Conservation (phyloP, 2,797 vertebrate genomes). For the Thamnophis elegans region DNA sequence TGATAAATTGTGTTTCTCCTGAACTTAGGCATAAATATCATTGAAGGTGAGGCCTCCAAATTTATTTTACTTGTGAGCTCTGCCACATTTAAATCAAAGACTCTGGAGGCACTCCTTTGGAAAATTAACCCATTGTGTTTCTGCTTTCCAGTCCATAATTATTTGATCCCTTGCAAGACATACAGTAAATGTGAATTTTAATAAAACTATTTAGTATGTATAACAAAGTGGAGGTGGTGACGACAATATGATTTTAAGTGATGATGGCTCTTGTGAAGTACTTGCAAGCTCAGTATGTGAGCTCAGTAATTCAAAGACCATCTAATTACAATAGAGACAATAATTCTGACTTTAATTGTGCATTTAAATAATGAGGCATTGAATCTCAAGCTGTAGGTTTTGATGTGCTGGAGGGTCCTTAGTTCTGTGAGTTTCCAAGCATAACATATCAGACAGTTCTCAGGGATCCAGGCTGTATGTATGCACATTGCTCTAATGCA, state of each 20-base stretch:
- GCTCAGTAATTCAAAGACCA: not conserved
- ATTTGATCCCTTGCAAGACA: slow-evolving; percentile 20
- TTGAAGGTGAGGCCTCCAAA: slow-evolving; percentile 46
- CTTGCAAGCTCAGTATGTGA: slow-evolving; percentile 12
- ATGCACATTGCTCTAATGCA: not conserved
- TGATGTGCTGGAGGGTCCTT: not conserved
- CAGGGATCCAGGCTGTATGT: not conserved
- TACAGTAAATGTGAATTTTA: slow-evolving; percentile 13
- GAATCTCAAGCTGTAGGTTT: not conserved
- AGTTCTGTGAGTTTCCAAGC: not conserved
- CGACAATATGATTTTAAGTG: not conserved
- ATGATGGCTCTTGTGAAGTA: slow-evolving; percentile 3
- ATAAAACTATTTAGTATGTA: slow-evolving; percentile 32
- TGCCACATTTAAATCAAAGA: slow-evolving; percentile 42
- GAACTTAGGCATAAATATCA: slow-evolving; percentile 34
- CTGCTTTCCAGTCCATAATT: not conserved
- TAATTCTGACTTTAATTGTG: not conserved
- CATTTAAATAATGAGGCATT: not conserved
- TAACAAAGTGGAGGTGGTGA: not conserved
- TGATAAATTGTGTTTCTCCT: slow-evolving; percentile 68
- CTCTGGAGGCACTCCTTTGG: slow-evolving; percentile 26
- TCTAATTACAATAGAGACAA: not conserved
- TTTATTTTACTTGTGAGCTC: slow-evolving; percentile 59
- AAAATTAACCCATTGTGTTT: slow-evolving; percentile 8
- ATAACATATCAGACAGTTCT: not conserved